Base-by-base conservation (phyloP, 2,797 vertebrate species). In the Darevskia mixta region DNA sequence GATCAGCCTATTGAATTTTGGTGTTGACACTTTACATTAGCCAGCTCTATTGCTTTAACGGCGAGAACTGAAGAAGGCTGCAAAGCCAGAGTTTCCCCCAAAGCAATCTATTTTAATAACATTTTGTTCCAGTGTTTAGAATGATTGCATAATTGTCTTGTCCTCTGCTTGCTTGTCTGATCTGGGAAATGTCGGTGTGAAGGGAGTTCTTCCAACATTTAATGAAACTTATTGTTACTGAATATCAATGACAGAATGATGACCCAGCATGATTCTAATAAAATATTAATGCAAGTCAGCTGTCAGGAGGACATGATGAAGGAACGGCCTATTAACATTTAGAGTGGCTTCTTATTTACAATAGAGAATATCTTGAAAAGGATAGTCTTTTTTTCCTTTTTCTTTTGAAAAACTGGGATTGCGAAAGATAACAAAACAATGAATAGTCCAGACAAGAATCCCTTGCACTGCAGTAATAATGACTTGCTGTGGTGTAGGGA, bases 61-160 rank as follows among this genome's bases (percentile, higher is more conserved):
- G 45, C 43, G 72, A 79, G 35, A 23, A 38, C 18, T 61, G 35
- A 79, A 72, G 55, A 43, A 61, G 15, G 23, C 32, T 87, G 66
- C 58, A 85, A 64, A 3, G 3, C 9, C 72, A 8, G 73, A 87
- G 79, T 71, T 84, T 78, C 7, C 86, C 41, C 77, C 61, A 89
- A 86, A 81, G 49, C 3, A 78, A 84, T 73, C 61, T 86, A 27
- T 88, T 72, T 79, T 83, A 82, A 9, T 80, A 82, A 49, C 89
- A 85, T 27, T 87, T 89, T 90, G 18, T 72, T 84, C 73, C 32
- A 43, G 5, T 75, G 83, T 73, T 93, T 81, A 92, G 55, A 77
- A 76, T 8, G 88, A n/a, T 87, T 72, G 58, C 32, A 87, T 84
- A 89, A 82, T 88, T 86, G 32, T 23, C 38, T 76, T 85, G 41